These are phyloP conservation scores for Myodes glareolus DNA, from an alignment of 2,113 vertebrate species.

Conservation along the genomic window DNA sequence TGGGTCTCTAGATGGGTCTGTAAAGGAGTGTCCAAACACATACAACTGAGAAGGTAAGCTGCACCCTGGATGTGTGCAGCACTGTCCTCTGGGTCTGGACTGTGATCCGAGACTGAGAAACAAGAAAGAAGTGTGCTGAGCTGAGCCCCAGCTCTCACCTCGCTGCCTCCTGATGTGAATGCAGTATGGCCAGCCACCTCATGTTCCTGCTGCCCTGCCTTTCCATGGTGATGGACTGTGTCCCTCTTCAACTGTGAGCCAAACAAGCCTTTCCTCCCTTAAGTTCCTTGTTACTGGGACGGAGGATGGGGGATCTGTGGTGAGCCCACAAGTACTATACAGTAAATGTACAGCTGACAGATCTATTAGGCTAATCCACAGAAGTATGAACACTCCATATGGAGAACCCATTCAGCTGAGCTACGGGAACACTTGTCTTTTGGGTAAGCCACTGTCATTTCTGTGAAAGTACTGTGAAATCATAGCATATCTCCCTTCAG, in stretches of 20 bases:
- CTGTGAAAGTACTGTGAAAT: too few relatives aligned
- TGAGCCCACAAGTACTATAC: too few relatives aligned
- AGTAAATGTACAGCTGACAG: too few relatives aligned
- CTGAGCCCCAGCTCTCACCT: neutral
- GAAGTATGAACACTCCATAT: too few relatives aligned
- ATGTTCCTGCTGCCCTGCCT: too few relatives aligned
- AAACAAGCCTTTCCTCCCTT: neutral
- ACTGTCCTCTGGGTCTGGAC: neutral
- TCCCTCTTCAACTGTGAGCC: neutral
- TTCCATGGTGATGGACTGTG: neutral
- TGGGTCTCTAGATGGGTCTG: neutral
- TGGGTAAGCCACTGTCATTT: too few relatives aligned
- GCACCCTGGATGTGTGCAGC: neutral
- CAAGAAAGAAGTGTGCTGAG: neutral
- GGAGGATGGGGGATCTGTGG: too few relatives aligned
- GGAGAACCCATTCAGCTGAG: too few relatives aligned
- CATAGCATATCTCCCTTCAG: too few relatives aligned
- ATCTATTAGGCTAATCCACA: too few relatives aligned
- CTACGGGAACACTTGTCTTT: too few relatives aligned
- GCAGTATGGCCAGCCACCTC: neutral
- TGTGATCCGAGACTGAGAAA: too few relatives aligned
- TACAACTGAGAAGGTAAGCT: neutral
- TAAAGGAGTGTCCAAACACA: neutral
- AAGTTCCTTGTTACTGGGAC: neutral
- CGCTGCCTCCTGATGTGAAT: neutral